These are phyloP conservation scores for Falco novaeseelandiae DNA, from an alignment of 2,797 vertebrate species.

Conservation along the genomic window DNA sequence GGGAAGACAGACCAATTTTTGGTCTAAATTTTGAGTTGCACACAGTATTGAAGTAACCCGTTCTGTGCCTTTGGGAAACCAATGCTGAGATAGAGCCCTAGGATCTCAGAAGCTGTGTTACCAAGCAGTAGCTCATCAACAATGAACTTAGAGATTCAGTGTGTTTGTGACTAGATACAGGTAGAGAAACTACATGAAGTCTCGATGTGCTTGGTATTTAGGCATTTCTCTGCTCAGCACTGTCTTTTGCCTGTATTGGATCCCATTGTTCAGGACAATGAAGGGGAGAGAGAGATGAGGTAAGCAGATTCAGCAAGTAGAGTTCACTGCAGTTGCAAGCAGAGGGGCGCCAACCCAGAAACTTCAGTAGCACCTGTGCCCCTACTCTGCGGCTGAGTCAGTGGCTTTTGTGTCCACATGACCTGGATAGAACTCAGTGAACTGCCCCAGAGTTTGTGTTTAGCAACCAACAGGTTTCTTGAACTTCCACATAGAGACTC, in stretches of 20 bases:
- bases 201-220: background rate
- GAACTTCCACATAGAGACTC: no score
- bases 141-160: background rate
- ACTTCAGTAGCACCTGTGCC: background rate
- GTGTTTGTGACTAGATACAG: background rate
- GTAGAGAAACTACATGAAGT: background rate
- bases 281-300: background rate
- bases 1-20: background rate
- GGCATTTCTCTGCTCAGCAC: background rate
- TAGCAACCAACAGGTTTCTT: no score
- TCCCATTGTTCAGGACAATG: background rate
- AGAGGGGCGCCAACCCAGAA: background rate
- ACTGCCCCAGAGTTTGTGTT: background rate
- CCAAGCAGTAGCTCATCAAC: background rate
- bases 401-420: background rate
- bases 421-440: background rate
- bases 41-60: background rate
- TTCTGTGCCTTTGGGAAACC: background rate
- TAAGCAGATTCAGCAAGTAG: background rate
- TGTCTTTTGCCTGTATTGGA: background rate
- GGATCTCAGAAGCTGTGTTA: background rate
- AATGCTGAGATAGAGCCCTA: background rate
- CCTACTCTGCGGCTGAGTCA: background rate
- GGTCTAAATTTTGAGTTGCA: background rate
- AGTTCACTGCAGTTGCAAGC: background rate